Conservation (phyloP, 2,797 vertebrate genomes). For the Ciconia nigra region DNA sequence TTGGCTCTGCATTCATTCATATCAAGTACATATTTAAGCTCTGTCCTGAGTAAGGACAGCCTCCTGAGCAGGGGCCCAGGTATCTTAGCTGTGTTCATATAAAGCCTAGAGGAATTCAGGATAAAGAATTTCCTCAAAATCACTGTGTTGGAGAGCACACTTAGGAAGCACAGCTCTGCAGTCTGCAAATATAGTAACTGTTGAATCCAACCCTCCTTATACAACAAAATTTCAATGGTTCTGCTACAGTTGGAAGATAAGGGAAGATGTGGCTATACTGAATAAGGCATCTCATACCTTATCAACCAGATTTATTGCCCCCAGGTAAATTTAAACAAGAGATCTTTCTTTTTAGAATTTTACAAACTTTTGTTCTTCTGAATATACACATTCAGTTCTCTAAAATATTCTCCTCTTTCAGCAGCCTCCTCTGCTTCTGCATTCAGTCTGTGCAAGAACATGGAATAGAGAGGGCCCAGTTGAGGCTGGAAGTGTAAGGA, state of each 20-base stretch:
- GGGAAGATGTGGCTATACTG: background rate
- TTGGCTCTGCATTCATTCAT: background rate
- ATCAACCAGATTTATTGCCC: background rate
- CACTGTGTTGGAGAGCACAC: background rate
- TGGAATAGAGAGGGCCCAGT: background rate
- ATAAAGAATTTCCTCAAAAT: background rate
- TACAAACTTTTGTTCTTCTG: background rate
- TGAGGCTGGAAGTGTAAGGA: background rate
- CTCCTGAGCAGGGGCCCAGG: background rate
- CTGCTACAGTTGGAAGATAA: background rate
- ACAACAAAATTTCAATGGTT: background rate
- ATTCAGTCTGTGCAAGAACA: background rate
- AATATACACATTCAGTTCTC: background rate
- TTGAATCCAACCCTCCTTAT: background rate
- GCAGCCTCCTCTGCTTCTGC: background rate
- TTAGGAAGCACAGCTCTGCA: background rate
- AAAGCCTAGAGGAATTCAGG: background rate
- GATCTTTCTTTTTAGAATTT: background rate
- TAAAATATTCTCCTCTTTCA: background rate
- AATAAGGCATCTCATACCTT: background rate
- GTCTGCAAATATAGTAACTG: background rate
- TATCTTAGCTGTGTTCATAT: background rate
- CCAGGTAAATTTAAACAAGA: background rate
- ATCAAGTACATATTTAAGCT: background rate
- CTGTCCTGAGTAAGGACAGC: background rate